Conservation (phyloP, 2,113 vertebrate species). For the Dasypus novemcinctus region DNA sequence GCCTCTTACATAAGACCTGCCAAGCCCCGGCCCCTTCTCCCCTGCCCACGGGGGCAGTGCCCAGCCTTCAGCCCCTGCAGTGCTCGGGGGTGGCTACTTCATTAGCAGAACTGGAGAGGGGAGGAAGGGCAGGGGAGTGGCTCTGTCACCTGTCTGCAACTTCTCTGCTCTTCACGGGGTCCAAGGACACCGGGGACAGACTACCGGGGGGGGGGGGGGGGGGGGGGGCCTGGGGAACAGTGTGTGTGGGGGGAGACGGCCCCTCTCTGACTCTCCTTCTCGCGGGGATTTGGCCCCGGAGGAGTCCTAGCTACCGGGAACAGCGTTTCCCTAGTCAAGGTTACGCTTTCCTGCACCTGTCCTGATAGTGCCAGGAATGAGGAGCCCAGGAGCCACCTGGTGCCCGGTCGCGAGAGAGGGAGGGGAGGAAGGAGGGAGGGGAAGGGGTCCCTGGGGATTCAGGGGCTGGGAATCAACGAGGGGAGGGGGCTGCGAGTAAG, state of each 20-base stretch:
- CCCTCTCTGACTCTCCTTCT: background rate
- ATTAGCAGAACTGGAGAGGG: background rate
- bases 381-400: slow-evolving; percentile 22
- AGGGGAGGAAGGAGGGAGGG: background rate
- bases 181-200: background rate
- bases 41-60: slow-evolving; percentile 33
- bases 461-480: background rate
- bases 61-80: background rate
- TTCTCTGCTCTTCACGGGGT: slow-evolving; percentile 68
- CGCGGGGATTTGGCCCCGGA: background rate
- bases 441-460: too few species aligned
- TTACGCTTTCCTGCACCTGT: slow-evolving; percentile 74
- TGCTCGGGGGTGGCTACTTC: background rate
- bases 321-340: slow-evolving; percentile 63
- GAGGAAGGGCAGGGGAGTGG: background rate
- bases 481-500: background rate
- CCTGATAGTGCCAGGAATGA: slow-evolving; percentile 67
- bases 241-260: background rate
- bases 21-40: slow-evolving; percentile 58
- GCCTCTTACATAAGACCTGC: slow-evolving; percentile 73
- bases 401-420: slow-evolving; percentile 60
- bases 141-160: background rate
- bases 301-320: background rate
- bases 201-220: background rate
- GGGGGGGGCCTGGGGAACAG: too few species aligned